Evolutionary conservation across 2,797 vertebrate genomes (phyloP).

Genomic region (Lemur catta): DNA sequence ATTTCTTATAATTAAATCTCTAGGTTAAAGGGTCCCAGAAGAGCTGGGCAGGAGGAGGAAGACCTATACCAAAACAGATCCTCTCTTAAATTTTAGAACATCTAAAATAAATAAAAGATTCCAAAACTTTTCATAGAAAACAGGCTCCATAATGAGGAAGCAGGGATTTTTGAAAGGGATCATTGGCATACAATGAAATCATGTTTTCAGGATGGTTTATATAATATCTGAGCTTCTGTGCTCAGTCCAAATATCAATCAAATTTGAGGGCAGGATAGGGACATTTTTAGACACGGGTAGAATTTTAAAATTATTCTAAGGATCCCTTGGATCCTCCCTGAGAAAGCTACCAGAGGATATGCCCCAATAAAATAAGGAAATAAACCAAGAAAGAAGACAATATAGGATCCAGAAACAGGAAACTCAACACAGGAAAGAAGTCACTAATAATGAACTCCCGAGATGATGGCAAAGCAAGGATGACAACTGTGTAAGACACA

Average conservation of each 20-base stretch:
- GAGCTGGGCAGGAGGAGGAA: neutral
- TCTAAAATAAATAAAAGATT: neutral
- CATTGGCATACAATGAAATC: neutral
- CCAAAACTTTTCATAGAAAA: neutral
- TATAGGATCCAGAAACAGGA: neutral
- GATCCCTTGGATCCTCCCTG: neutral
- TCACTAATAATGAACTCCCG: neutral
- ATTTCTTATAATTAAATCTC: neutral
- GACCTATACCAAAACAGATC: neutral
- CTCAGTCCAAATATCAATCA: neutral
- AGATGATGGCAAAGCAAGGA: neutral
- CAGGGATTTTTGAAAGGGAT: neutral
- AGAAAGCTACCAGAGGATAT: neutral
- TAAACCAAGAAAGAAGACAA: neutral
- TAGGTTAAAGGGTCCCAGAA: neutral
- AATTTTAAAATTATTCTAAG: neutral
- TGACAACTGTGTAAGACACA: neutral
- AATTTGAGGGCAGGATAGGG: neutral
- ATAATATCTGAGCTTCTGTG: neutral
- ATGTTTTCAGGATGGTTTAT: neutral
- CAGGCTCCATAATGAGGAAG: neutral
- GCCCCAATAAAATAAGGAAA: neutral
- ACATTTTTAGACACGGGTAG: neutral
- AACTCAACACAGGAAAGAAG: neutral
- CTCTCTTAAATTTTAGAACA: neutral